Evolutionary conservation across 1,140 invertebrate genomes (phyloP), one percentile per base, ranked within the genome.

Genomic region (Apis florea): DNA sequence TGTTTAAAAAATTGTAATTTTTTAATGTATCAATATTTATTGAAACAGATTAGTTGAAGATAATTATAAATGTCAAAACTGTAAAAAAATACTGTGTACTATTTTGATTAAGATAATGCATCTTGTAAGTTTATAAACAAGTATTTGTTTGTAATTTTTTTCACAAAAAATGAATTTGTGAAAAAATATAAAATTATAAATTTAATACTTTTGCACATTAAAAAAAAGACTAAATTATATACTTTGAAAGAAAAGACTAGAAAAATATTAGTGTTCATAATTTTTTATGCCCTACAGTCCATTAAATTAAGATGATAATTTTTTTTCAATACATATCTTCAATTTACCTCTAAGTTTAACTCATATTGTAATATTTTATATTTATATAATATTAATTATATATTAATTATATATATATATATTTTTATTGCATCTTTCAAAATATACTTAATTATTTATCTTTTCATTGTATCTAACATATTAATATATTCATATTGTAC

Each of bases 401-500:
- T 59, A 26, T 59, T n/a, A n/a, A n/a, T n/a, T n/a, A 31, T 31
- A 31, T 73, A 17, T 19, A 61, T 64, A 59, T 11, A 47, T 59
- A 31, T 59, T 26, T 51, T 85, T 71, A 71, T 64, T 64, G 26
- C 58, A 64, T 79, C 31, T 31, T 82, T 79, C 49, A 71, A 63
- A 72, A 26, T 70, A 54, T 13, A 53, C 21, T 72, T 24, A 61
- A 54, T 85, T 72, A 61, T 54, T 67, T 72, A 79, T 82, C 66
- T 68, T 82, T 79, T 77, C 59, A 81, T 75, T 47, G 67, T 77
- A 84, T 13, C 51, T 80, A 80, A 54, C 74, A 12, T 78, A 81
- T 21, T 64, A 72, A n/a, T 61, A 82, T 64, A 63, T 82, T 86
- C n/a, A n/a, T 74, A 53, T 77, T 88, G 84, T 89, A 79, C 58